Percentiles rank a stretch among this genome's conserved stretches.
Conservation (phyloP, 2,888 invertebrate species). For the Phaedon cochleariae region DNA sequence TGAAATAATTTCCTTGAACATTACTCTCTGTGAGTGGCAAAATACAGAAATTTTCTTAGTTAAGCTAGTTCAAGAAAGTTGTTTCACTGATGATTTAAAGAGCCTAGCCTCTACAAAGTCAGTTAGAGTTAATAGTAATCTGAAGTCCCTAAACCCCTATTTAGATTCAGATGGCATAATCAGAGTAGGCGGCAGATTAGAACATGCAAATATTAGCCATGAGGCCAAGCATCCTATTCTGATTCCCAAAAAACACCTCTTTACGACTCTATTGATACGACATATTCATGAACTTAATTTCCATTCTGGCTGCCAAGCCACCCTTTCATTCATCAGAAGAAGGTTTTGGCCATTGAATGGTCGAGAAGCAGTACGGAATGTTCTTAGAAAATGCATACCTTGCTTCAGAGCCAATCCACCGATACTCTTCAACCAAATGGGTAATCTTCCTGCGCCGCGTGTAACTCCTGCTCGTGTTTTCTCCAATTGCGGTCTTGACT, state of each 20-base stretch:
- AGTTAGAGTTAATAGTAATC: background rate
- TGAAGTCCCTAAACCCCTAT: slow-evolving; percentile 9
- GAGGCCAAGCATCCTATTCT: slow-evolving; percentile 18
- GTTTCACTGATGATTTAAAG: background rate
- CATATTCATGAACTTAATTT: slow-evolving; percentile 32
- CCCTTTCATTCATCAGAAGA: slow-evolving; percentile 26
- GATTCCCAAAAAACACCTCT: background rate
- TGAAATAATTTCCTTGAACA: too few species aligned
- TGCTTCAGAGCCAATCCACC: slow-evolving; percentile 37
- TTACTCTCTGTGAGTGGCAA: too few species aligned
- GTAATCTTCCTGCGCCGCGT: slow-evolving; percentile 42
- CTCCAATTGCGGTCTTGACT: slow-evolving; percentile 27
- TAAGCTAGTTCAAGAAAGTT: background rate
- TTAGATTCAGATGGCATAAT: slow-evolving; percentile 17
- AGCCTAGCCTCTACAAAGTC: background rate
- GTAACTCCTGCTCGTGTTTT: slow-evolving; percentile 33
- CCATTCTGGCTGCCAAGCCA: slow-evolving; percentile 36
- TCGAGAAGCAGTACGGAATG: slow-evolving; percentile 14
- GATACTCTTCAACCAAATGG: slow-evolving; percentile 41
- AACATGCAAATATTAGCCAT: slow-evolving; percentile 3
- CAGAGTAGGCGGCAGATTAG: slow-evolving; percentile 22
- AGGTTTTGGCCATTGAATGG: slow-evolving; percentile 34
- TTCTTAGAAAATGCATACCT: slow-evolving; percentile 26
- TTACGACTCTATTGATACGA: slow-evolving; percentile 24
- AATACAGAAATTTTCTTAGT: background rate